Evolutionary conservation across 2,113 vertebrate genomes (phyloP), one percentile per base, ranked within the genome.

Genomic region (Ahaetulla prasina): DNA sequence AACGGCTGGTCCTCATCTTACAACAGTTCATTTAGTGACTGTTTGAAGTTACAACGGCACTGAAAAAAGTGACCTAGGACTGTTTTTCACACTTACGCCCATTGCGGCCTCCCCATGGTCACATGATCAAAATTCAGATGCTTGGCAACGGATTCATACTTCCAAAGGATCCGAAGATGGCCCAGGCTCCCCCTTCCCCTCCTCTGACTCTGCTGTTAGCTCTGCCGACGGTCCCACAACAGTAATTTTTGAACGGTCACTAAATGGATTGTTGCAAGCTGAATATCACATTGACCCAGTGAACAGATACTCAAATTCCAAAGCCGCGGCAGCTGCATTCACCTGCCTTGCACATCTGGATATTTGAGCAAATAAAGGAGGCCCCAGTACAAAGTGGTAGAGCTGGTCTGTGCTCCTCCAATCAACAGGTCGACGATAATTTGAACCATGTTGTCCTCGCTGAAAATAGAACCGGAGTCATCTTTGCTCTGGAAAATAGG

Each of bases 401-500:
- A 93, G 0, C 95, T 98, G 54, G 97, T 98, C 93, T 98, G 96
- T 0, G 96, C 97, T 90, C 98, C 98, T 93, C 97, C 98, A 52
- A 97, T 89, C 96, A 98, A 96, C 52, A 98, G 96, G 87, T 98
- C 97, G 0, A 93, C 92, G 43, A 96, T 93, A 3, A 95, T 96
- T 90, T 98, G 96, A 86, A 97, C 50, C 97, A 98, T 93, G 8
- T 98, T 98, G 10, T 98, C 96, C 54, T 97, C 96, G 12, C 92
- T 96, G 94, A 98, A 98, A 0, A 96, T 96, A 1, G 97, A 97
- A 35, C 94, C 80, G 3, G 97, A 92, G 10, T 97, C 90, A 0
- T 95, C 94, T 92, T 88, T 91, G 54, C 94, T 96, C 98, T 98
- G 96, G 89, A 4, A 94, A 85, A 35, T 2, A 30, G 35, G 90